Conservation (phyloP, 2,113 vertebrate species). For the Carlito syrichta region DNA sequence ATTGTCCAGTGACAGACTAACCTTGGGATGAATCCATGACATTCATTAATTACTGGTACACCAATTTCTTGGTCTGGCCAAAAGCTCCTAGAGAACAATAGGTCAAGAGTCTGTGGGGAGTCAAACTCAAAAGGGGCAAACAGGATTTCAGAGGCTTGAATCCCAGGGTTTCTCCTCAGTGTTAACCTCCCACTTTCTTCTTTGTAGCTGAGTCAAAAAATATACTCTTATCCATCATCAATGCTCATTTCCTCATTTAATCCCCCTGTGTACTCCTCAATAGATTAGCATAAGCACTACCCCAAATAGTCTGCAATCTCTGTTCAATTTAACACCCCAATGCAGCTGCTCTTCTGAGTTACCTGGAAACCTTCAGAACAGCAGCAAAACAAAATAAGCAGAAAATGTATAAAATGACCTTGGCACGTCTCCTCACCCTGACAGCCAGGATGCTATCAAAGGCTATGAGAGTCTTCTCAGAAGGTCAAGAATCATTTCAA, state of each 20-base stretch:
- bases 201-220: neutral
- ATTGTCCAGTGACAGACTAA: constrained; percentile 36
- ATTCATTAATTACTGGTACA: constrained; percentile 10
- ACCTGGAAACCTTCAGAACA: neutral
- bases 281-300: neutral
- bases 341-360: neutral
- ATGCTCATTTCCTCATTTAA: neutral
- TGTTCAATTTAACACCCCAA: neutral
- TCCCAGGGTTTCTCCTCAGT: neutral
- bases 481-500: neutral
- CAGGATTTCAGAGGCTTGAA: neutral
- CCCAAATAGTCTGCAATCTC: neutral
- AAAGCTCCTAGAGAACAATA: neutral
- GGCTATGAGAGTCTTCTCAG: neutral
- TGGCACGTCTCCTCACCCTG: neutral
- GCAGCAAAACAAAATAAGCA: neutral
- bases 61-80: neutral
- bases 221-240: neutral
- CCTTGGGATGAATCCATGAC: constrained; percentile 18
- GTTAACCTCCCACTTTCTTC: neutral
- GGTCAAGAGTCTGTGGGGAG: neutral
- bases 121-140: neutral
- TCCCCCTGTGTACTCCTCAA: neutral
- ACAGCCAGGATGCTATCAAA: neutral
- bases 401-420: neutral